Percentiles rank a stretch among this genome's conserved stretches.
These are phyloP conservation scores for Canis aureus DNA, from an alignment of 2,113 vertebrate genomes.

Conservation along the genomic window DNA sequence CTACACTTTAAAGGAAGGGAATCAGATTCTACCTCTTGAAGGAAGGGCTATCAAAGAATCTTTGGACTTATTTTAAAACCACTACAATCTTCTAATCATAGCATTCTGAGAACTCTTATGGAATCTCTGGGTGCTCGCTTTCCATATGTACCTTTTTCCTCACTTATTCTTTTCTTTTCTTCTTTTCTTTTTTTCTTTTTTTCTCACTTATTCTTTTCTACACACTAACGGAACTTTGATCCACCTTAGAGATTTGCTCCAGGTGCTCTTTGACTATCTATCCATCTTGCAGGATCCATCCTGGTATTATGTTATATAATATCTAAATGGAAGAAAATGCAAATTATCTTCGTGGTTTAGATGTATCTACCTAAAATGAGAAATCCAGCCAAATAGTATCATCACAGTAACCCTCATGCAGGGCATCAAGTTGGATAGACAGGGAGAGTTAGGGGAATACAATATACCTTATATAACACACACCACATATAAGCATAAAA, in stretches of 20 bases:
- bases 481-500: background rate
- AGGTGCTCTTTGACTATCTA: background rate
- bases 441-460: background rate
- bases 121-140: background rate
- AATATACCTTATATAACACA: background rate
- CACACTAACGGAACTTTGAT: rapidly evolving
- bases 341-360: background rate
- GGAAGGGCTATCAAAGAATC: background rate
- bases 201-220: background rate
- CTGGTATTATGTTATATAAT: background rate
- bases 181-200: background rate
- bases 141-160: background rate
- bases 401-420: background rate
- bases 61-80: background rate
- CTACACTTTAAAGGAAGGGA: background rate
- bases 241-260: background rate
- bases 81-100: background rate
- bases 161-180: background rate
- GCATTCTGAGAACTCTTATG: background rate
- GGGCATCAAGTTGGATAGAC: background rate
- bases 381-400: background rate
- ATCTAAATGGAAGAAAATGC: background rate
- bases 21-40: background rate
- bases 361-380: background rate
- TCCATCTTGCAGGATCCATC: background rate